Percentiles rank a stretch among this genome's conserved stretches.
These are phyloP conservation scores for Labia minor DNA, from an alignment of 2,888 invertebrate genomes.

Conservation along the genomic window DNA sequence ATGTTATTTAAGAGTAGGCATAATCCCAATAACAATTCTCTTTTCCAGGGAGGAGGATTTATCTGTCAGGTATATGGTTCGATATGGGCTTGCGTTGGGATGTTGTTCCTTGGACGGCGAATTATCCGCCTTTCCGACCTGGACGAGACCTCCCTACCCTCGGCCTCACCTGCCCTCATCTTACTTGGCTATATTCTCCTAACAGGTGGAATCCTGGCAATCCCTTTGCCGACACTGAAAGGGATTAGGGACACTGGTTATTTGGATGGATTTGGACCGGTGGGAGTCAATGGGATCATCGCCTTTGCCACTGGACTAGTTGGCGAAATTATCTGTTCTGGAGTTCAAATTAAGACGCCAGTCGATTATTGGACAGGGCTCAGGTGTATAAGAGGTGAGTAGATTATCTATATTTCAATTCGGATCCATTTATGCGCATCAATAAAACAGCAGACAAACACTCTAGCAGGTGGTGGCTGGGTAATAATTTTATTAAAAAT, in stretches of 20 bases:
- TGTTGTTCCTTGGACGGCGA: conserved; percentile 33
- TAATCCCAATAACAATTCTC: too few species aligned
- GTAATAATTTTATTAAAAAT: too few species aligned
- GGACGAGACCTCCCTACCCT: conserved; percentile 33
- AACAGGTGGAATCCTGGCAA: conserved; percentile 33
- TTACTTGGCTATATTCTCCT: conserved; percentile 34
- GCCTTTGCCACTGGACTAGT: conserved; percentile 28
- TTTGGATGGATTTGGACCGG: not conserved
- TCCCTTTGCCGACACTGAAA: conserved; percentile 27
- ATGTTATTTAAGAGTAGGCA: too few species aligned
- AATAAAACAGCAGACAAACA: too few species aligned
- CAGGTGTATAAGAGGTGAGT: conserved; percentile 32
- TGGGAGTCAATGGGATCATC: conserved; percentile 30
- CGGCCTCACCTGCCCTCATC: conserved; percentile 31
- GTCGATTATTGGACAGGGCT: conserved; percentile 35
- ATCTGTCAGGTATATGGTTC: conserved; percentile 33
- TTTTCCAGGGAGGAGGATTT: conserved; percentile 30
- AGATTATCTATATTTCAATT: too few species aligned
- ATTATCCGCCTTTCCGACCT: conserved; percentile 33
- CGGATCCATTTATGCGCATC: too few species aligned
- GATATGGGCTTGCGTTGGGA: conserved; percentile 32
- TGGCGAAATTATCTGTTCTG: conserved; percentile 25
- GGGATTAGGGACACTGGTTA: conserved; percentile 18
- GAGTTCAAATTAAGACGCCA: conserved; percentile 30
- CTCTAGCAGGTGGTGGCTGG: too few species aligned